Base-by-base conservation (phyloP, 37 sponge, comb jelly and placozoan genomes). In the Mnemiopsis leidyi region DNA sequence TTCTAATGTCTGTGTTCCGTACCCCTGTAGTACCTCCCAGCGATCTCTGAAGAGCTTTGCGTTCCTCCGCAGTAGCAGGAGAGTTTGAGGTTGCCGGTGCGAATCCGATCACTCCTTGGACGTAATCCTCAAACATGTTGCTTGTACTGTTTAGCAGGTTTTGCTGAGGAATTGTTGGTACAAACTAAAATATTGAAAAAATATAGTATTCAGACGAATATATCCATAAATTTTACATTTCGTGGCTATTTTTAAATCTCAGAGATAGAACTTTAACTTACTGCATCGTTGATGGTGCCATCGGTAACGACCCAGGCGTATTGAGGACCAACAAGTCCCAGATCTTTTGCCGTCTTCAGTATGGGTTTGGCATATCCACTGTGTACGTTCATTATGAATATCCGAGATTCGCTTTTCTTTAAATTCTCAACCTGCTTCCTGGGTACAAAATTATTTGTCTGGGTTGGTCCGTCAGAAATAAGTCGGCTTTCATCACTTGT, bases 231-330 rank as follows among this genome's bases (percentile, higher is more conserved):
- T n/a, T n/a, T n/a, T n/a, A n/a, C n/a, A n/a, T n/a, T n/a, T n/a
- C n/a, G n/a, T n/a, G n/a, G n/a, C n/a, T n/a, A n/a, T n/a, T n/a
- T n/a, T n/a, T n/a, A n/a, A n/a, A n/a, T n/a, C n/a, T n/a, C n/a
- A n/a, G n/a, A n/a, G n/a, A n/a, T n/a, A n/a, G n/a, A 67, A 21
- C 18, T 67, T 69, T n/a, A 32, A 85, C 90, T 40, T 39, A 85
- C 90, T 23, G 90, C 90, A 85, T 85, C 90, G 30, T 85, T 85
- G 13, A 40, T 40, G 29, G 90, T 85, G 0, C 61, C 90, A 39
- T 85, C 90, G 23, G 90, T 85, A 3, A 85, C 90, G 40, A 85
- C 61, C 90, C 90, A 85, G 2, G 90, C 90, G 61, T 85, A 85
- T 29, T 85, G 61, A 18, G 90, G 35, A 3, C 90, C 90, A 26